Conservation (phyloP, 2,113 vertebrate genomes). For the Lepisosteus osseus region DNA sequence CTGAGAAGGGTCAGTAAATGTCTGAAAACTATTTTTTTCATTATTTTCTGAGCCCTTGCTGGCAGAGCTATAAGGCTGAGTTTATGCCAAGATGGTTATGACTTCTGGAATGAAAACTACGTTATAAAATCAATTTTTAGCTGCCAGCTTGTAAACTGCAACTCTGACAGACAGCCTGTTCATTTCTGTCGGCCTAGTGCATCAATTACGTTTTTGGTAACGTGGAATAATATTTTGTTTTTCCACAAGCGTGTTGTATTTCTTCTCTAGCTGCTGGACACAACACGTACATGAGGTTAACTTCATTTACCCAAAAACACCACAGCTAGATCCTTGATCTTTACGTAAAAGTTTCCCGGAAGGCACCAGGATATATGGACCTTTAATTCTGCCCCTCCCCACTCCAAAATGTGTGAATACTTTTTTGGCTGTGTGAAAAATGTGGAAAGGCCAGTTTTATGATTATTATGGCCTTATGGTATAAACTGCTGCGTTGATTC, state of each 20-base stretch:
- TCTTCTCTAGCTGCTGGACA: constrained; percentile 62
- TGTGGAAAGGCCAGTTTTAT: no score
- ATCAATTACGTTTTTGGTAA: constrained; percentile 51
- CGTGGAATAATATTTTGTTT: constrained; percentile 51
- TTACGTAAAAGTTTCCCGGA: constrained; percentile 30
- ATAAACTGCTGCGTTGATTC: no score
- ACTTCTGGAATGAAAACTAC: constrained; percentile 4
- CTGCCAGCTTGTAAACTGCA: constrained; percentile 55
- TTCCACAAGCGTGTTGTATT: constrained; percentile 70
- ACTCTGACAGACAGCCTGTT: constrained; percentile 67
- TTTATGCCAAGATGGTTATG: neutral
- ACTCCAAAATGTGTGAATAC: neutral
- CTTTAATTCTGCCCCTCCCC: constrained; percentile 24
- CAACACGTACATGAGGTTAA: constrained; percentile 59
- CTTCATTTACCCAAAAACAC: constrained; percentile 39
- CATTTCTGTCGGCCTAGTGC: constrained; percentile 54
- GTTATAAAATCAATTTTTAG: constrained; percentile 10
- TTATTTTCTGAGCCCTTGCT: neutral
- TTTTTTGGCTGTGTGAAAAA: no score
- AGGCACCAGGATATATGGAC: constrained; percentile 14
- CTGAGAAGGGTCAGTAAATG: no score
- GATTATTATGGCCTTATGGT: no score
- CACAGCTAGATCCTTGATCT: constrained; percentile 10
- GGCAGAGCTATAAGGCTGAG: neutral
- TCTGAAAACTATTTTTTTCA: no score